phyloP scores from a whole-genome alignment of 2,888 invertebrate species.

The Thumatha senex region DNA sequence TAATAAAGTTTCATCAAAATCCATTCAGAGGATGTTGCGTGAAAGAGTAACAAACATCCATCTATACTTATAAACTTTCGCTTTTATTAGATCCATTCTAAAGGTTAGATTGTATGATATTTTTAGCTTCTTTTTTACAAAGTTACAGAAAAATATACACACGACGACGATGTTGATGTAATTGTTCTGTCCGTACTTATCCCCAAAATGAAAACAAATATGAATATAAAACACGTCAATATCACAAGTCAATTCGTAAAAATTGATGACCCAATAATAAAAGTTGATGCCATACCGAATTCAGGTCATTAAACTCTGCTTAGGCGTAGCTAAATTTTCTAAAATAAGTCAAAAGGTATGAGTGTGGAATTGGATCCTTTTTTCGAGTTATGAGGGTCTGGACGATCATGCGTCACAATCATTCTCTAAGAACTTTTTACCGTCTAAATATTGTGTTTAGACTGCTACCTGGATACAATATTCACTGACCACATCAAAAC shows the following conservation, averaged over 20 bases:
- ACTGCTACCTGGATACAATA: slow-evolving; percentile 39
- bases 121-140: not conserved
- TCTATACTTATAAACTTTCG: too few relatives aligned
- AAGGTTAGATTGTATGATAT: too few relatives aligned
- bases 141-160: not conserved
- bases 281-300: slow-evolving; percentile 32
- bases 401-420: slow-evolving; percentile 59
- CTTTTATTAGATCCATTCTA: too few relatives aligned
- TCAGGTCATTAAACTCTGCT: slow-evolving; percentile 27
- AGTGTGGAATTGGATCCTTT: slow-evolving; percentile 46
- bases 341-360: slow-evolving; percentile 47
- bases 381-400: slow-evolving; percentile 52
- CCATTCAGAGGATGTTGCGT: too few relatives aligned
- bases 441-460: slow-evolving; percentile 60
- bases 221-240: slow-evolving; percentile 6
- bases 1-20: too few relatives aligned
- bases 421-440: slow-evolving; percentile 53
- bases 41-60: too few relatives aligned
- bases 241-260: slow-evolving; percentile 20
- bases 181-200: slow-evolving; percentile 1
- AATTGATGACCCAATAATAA: slow-evolving; percentile 30
- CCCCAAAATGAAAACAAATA: slow-evolving; percentile 1
- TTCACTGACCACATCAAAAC: slow-evolving; percentile 19
- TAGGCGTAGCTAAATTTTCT: slow-evolving; percentile 41
- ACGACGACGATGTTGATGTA: not conserved